Conservation (phyloP, 2,113 vertebrate genomes). For the Leucoraja erinaceus region DNA sequence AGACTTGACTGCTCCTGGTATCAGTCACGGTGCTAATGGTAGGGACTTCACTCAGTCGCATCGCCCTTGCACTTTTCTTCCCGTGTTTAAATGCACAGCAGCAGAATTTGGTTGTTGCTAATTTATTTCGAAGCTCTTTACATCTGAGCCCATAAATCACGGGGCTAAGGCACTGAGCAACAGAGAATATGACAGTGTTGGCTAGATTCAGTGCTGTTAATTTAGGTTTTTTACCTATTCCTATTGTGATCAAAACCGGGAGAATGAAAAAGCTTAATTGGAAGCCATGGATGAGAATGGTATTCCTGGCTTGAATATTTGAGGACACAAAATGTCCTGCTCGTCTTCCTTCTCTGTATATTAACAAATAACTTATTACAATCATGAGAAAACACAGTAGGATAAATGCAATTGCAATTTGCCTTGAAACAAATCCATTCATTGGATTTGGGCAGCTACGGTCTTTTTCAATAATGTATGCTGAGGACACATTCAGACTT, state of each 20-base stretch:
- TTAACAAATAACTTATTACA: constrained; percentile 48
- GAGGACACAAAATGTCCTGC: constrained; percentile 54
- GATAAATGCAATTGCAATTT: constrained; percentile 46
- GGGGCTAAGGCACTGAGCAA: constrained; percentile 54
- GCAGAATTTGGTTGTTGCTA: constrained; percentile 39
- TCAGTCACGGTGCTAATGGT: constrained; percentile 44
- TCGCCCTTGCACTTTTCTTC: constrained; percentile 41
- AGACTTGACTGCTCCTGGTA: constrained; percentile 38
- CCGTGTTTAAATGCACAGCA: not conserved
- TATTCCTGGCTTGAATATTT: constrained; percentile 51
- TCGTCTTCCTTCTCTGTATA: constrained; percentile 51
- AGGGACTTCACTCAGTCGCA: constrained; percentile 47
- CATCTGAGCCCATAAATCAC: constrained; percentile 57
- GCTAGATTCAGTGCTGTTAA: constrained; percentile 45
- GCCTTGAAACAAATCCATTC: constrained; percentile 43
- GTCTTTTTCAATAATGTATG: constrained; percentile 43
- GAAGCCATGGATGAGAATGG: constrained; percentile 50
- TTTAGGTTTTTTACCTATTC: constrained; percentile 44
- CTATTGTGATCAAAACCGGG: constrained; percentile 48
- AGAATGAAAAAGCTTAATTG: constrained; percentile 56
- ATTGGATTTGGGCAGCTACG: constrained; percentile 42
- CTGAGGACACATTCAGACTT: constrained; percentile 31
- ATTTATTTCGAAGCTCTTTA: constrained; percentile 48
- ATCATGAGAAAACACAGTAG: constrained; percentile 45
- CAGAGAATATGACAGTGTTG: constrained; percentile 51